A percentile compares a stretch with the other conserved stretches of the same genome.
These are phyloP conservation scores for Drosophila kanekoi DNA, from an alignment of 2,888 invertebrate species.

Conservation along the genomic window DNA sequence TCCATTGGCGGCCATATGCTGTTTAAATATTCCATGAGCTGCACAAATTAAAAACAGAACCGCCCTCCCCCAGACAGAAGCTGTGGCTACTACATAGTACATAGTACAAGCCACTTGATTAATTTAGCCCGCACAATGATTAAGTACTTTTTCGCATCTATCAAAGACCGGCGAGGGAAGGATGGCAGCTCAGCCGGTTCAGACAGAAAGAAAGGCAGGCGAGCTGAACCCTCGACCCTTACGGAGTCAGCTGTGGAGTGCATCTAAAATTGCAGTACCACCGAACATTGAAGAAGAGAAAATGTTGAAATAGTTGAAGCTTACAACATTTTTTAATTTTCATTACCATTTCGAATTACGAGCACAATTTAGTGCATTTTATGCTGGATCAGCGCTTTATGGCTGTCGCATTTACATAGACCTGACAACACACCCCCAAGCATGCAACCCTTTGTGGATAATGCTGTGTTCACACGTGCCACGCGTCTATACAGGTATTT, in stretches of 20 bases:
- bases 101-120: slow-evolving; percentile 78
- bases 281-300: slow-evolving; percentile 1
- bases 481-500: not conserved
- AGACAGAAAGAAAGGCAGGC: slow-evolving; percentile 23
- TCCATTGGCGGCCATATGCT: slow-evolving; percentile 67
- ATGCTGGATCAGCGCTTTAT: slow-evolving; percentile 52
- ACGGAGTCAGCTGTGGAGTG: slow-evolving; percentile 59
- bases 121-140: slow-evolving; percentile 83
- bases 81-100: slow-evolving; percentile 41
- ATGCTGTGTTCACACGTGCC: slow-evolving; percentile 14
- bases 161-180: slow-evolving; percentile 32
- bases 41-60: slow-evolving; percentile 77
- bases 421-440: slow-evolving; percentile 37
- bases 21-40: slow-evolving; percentile 79
- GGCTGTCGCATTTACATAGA: slow-evolving; percentile 28
- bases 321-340: slow-evolving; percentile 31
- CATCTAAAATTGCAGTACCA: slow-evolving; percentile 39
- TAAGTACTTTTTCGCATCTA: slow-evolving; percentile 79
- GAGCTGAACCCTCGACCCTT: slow-evolving; percentile 50
- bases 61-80: slow-evolving; percentile 23
- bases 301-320: slow-evolving; percentile 34
- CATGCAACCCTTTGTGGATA: slow-evolving; percentile 58
- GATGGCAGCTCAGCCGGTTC: slow-evolving; percentile 1
- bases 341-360: slow-evolving; percentile 37
- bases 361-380: slow-evolving; percentile 55